These are phyloP conservation scores for Scytalopus superciliaris DNA, from an alignment of 2,113 vertebrate genomes.

Conservation along the genomic window DNA sequence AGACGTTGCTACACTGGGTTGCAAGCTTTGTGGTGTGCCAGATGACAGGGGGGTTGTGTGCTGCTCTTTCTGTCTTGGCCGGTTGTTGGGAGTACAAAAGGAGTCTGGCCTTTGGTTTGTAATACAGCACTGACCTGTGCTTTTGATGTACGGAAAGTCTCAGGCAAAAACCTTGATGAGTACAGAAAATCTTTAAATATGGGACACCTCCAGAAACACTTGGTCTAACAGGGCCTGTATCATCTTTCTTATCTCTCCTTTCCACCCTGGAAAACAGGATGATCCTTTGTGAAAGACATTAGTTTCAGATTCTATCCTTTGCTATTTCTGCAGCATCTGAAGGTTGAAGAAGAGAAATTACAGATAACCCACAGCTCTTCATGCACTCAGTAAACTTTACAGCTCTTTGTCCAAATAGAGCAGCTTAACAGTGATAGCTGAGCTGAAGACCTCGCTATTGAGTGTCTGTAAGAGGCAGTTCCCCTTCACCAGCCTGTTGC, in stretches of 20 bases:
- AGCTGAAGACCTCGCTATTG: not conserved
- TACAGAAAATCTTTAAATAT: not conserved
- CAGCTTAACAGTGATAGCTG: not conserved
- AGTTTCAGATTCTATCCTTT: not conserved
- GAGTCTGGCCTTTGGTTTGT: not conserved
- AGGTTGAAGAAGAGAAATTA: not conserved
- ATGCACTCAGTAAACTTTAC: not conserved
- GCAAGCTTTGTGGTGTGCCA: not conserved
- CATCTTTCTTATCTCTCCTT: not conserved
- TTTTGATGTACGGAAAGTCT: not conserved
- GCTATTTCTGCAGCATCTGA: not conserved
- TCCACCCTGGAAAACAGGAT: not conserved
- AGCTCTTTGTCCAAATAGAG: not conserved
- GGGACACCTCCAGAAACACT: not conserved
- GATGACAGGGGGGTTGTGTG: not conserved
- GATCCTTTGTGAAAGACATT: not conserved
- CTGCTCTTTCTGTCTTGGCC: not conserved
- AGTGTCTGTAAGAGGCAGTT: not conserved
- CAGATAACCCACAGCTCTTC: not conserved
- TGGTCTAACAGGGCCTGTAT: not conserved
- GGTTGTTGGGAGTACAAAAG: not conserved
- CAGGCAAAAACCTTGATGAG: not conserved
- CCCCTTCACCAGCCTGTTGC: not conserved
- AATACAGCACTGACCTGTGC: not conserved
- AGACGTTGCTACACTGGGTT: accelerated